These are phyloP conservation scores for Oikopleura dioica DNA, from an alignment of 23 tunicate genomes.

Conservation along the genomic window DNA sequence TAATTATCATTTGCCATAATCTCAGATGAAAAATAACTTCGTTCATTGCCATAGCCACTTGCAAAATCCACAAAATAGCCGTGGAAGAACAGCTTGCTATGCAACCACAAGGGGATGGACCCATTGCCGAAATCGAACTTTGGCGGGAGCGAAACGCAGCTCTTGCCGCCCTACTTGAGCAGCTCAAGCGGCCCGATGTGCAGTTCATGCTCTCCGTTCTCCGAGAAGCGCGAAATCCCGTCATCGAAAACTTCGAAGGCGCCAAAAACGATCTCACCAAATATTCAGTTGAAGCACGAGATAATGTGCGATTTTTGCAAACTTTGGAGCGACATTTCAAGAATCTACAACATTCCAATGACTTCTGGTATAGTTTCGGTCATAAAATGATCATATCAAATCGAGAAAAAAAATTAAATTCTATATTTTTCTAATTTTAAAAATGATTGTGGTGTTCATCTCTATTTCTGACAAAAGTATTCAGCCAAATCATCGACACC, in stretches of 20 bases:
- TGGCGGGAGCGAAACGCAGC: slow-evolving; percentile 90
- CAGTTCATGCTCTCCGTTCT: slow-evolving; percentile 58
- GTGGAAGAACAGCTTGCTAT: background rate
- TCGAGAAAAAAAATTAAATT: too few relatives aligned
- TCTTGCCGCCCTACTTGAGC: slow-evolving; percentile 63
- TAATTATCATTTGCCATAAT: too few relatives aligned
- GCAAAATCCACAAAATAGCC: too few relatives aligned
- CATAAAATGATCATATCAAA: too few relatives aligned
- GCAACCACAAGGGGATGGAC: slow-evolving; percentile 52
- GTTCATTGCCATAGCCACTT: too few relatives aligned
- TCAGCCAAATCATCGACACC: slow-evolving; percentile 27
- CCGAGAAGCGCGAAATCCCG: slow-evolving; percentile 32
- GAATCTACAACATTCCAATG: too few relatives aligned
- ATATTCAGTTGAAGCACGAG: slow-evolving; percentile 75
- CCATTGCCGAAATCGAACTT: slow-evolving; percentile 80
- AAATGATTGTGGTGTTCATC: background rate
- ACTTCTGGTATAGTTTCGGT: too few relatives aligned
- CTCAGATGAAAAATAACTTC: too few relatives aligned
- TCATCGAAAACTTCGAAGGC: slow-evolving; percentile 64
- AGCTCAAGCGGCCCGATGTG: slow-evolving; percentile 47
- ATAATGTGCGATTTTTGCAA: slow-evolving; percentile 62
- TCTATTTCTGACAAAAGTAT: background rate
- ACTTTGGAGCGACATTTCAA: slow-evolving; percentile 91
- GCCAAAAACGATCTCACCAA: slow-evolving; percentile 50
- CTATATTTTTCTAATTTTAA: background rate